Conservation (phyloP, 2,113 vertebrate species). For the Thalassarche chlororhynchos region DNA sequence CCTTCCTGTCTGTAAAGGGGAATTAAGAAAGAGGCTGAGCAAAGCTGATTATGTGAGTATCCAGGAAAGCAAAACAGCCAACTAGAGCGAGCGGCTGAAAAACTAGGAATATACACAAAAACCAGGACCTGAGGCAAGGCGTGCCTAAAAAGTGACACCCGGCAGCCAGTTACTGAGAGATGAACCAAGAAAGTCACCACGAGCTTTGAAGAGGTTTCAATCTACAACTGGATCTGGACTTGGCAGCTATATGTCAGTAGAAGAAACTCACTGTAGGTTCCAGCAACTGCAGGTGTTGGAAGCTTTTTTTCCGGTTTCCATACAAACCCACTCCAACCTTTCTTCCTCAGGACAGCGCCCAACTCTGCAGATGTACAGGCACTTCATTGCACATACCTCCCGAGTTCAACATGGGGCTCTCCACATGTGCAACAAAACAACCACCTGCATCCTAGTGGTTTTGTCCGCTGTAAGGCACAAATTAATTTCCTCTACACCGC, state of each 20-base stretch:
- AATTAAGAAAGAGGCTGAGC: not conserved
- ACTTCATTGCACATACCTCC: not conserved
- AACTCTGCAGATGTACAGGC: not conserved
- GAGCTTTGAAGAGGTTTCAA: not conserved
- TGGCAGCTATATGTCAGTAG: not conserved
- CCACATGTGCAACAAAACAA: accelerated
- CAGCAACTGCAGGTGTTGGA: not conserved
- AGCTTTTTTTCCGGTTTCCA: not conserved
- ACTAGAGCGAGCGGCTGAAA: not conserved
- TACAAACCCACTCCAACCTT: not conserved
- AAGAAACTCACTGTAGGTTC: not conserved
- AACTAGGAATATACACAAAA: not conserved
- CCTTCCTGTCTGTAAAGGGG: not conserved
- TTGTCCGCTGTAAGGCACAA: accelerated
- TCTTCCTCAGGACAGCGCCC: not conserved
- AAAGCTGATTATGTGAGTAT: not conserved
- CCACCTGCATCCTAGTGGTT: not conserved
- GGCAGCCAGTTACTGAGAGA: not conserved
- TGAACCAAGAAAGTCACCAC: accelerated
- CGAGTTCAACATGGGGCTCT: accelerated
- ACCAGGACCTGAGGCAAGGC: not conserved
- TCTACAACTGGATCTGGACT: not conserved
- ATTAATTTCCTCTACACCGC: not conserved
- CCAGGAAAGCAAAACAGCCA: not conserved
- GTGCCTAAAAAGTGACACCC: not conserved